These are phyloP conservation scores for Lerema accius DNA, from an alignment of 1,140 invertebrate genomes.

Conservation along the genomic window DNA sequence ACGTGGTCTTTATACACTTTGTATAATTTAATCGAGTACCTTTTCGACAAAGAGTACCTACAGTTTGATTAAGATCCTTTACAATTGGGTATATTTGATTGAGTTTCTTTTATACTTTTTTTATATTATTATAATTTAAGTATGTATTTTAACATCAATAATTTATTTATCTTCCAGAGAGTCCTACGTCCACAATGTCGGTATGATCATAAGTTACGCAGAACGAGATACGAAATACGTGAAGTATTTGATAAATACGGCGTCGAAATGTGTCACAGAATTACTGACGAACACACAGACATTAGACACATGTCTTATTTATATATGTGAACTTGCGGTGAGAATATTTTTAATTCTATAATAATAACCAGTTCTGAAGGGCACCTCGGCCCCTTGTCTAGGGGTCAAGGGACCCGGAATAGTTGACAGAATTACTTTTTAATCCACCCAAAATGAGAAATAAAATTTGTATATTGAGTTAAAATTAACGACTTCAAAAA, in stretches of 20 bases:
- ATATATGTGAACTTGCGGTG: conserved; percentile 54
- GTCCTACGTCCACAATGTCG: conserved; percentile 44
- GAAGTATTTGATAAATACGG: conserved; percentile 9
- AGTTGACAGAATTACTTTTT: too few relatives aligned
- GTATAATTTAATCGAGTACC: background rate
- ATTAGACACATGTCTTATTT: conserved; percentile 41
- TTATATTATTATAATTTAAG: too few relatives aligned
- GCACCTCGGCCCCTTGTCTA: too few relatives aligned
- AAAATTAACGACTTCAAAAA: too few relatives aligned
- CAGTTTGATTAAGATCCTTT: too few relatives aligned
- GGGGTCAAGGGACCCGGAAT: too few relatives aligned
- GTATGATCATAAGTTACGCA: conserved; percentile 37
- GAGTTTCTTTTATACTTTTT: too few relatives aligned
- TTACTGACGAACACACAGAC: conserved; percentile 12
- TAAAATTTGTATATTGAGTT: too few relatives aligned
- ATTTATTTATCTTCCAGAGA: conserved; percentile 42
- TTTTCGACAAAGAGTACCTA: background rate
- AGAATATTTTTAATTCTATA: conserved; percentile 15
- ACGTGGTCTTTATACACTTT: conserved; percentile 28
- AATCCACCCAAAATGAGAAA: too few relatives aligned
- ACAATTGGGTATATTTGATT: too few relatives aligned
- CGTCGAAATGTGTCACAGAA: conserved; percentile 21
- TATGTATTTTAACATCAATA: too few relatives aligned
- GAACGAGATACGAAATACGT: conserved; percentile 16
- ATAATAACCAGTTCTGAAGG: too few relatives aligned